Evolutionary conservation across 2,888 invertebrate genomes (phyloP), one percentile per base, ranked within the genome.

Genomic region (Drosophila subsilvestris): DNA sequence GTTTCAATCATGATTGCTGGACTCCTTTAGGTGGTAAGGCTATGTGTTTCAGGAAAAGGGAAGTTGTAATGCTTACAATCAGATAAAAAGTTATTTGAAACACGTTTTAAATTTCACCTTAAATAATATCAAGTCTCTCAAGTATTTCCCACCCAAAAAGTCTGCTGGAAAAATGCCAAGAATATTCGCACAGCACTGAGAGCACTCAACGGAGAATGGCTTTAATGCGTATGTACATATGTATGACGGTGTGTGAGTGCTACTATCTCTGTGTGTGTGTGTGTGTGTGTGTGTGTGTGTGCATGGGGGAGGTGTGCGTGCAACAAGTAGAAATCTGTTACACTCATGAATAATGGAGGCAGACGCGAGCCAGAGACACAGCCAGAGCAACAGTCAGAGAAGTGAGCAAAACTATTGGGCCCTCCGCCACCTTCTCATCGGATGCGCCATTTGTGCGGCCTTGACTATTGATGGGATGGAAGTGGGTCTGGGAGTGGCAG

Each of bases 351-450:
- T 73, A 74, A 71, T 68, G 63, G 67, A 58, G 44, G 68, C 32
- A 68, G 67, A 62, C 67, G 78, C 70, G 70, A 75, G 75, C 63
- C 71, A 49, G 68, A 71, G 74, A 78, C 69, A 59, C 14, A 57
- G 20, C 56, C 71, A 63, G 68, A 71, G 74, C 4, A 12, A 32
- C 68, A 58, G 27, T 20, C 18, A 62, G 70, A 71, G 75, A 77
- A 80, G 70, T 83, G 79, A 74, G 79, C 65, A 75, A 78, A 83
- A 86, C 83, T 80, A 83, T 74, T 74, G 85, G 80, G 76, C 74
- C 75, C 75, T 76, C 75, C 54, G 74, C 20, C 44, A 25, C 48
- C 43, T 17, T 10, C 7, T 4, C 12, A 22, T 14, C 4, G 48
- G 51, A 18, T 50, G 42, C 65, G 53, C 45, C 50, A 48, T 50